A percentile compares a stretch with the other conserved stretches of the same genome.
phyloP scores from a whole-genome alignment of 2,797 vertebrate species.

The Neopelma chrysocephalum region DNA sequence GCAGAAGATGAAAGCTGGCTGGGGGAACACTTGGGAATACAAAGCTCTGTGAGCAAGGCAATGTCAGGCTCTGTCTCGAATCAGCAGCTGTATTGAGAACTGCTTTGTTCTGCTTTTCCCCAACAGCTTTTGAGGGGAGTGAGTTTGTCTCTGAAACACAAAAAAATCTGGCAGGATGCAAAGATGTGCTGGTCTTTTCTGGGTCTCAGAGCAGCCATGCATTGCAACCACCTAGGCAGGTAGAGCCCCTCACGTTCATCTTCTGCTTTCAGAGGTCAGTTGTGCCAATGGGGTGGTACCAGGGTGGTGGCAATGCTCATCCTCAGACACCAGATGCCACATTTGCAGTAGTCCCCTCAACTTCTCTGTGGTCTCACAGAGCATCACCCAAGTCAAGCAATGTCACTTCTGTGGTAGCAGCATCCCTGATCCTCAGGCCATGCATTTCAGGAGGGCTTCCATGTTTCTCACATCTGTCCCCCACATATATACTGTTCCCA shows the following conservation, averaged over 20 bases:
- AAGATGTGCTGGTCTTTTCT: background rate
- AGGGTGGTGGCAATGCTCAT: background rate
- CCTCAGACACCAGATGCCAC: rapidly evolving
- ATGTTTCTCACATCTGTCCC: background rate
- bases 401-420: background rate
- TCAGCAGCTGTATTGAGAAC: background rate
- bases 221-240: background rate
- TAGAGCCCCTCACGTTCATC: background rate
- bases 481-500: background rate
- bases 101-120: background rate
- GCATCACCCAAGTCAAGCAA: background rate
- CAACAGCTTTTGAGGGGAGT: background rate
- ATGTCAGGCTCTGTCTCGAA: background rate
- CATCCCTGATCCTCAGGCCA: background rate
- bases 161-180: background rate
- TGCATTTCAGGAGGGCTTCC: background rate
- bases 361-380: background rate
- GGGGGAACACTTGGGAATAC: background rate
- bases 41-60: background rate
- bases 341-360: background rate
- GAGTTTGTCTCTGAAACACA: background rate
- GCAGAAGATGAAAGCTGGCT: background rate
- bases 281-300: background rate
- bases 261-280: background rate
- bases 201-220: rapidly evolving